Percentiles rank a stretch among this genome's conserved stretches.
phyloP scores from a whole-genome alignment of 2,888 invertebrate species.

The Drosophila kokeensis region DNA sequence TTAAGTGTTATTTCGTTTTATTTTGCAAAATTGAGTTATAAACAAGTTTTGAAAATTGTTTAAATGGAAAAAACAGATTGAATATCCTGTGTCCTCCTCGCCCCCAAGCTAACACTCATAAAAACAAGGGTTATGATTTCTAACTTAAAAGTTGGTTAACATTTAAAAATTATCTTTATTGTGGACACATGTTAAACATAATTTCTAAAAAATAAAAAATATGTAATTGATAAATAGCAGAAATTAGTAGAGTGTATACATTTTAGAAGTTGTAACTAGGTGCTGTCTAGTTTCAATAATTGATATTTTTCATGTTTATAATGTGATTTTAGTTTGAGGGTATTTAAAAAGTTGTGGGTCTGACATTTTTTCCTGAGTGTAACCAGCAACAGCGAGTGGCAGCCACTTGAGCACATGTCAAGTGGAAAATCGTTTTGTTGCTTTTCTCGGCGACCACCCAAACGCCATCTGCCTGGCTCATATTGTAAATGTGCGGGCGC shows the following conservation, averaged over 20 bases:
- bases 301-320: neutral
- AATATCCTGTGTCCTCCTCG: conserved; percentile 53
- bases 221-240: neutral
- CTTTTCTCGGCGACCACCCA: conserved; percentile 20
- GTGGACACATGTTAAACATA: neutral
- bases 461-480: conserved; percentile 12
- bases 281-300: neutral
- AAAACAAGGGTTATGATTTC: neutral
- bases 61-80: conserved; percentile 75
- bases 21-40: conserved; percentile 76
- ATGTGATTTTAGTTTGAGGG: neutral
- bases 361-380: neutral
- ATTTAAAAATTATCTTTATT: neutral
- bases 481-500: conserved; percentile 46
- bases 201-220: neutral
- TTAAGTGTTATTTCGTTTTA: conserved; percentile 79
- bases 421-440: conserved; percentile 79
- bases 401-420: conserved; percentile 79
- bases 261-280: neutral
- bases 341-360: neutral
- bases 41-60: conserved; percentile 76
- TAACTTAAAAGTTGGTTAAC: neutral
- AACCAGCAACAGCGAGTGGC: conserved; percentile 39
- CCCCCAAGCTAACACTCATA: neutral
- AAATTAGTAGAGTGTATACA: neutral